Evolutionary conservation across 2,797 vertebrate genomes (phyloP).

Genomic region (Bucorvus abyssinicus): DNA sequence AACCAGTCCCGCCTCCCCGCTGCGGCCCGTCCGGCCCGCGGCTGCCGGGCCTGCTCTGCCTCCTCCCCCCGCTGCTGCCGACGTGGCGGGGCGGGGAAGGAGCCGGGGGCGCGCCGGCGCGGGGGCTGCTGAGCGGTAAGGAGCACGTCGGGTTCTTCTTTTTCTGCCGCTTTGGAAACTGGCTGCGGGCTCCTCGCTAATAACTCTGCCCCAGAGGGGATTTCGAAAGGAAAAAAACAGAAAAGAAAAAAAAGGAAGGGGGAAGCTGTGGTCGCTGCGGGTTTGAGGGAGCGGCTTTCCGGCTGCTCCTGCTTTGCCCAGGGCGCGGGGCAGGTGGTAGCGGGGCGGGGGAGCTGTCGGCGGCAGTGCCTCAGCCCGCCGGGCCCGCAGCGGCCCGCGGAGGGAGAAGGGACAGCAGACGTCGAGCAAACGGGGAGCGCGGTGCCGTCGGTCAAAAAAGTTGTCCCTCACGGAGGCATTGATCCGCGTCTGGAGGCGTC

Average conservation of each 20-base stretch:
- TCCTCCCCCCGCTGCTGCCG: conserved; percentile 64
- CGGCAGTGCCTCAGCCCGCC: not conserved
- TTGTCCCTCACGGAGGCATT: not conserved
- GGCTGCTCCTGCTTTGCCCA: not conserved
- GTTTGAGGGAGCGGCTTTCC: not conserved
- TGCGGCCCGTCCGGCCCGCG: not conserved
- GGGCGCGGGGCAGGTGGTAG: not conserved
- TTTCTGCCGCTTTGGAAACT: not conserved
- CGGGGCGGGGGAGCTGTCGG: not conserved
- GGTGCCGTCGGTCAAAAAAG: not conserved
- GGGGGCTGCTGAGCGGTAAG: conserved; percentile 72
- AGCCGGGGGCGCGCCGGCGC: not conserved
- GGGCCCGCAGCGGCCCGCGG: not conserved
- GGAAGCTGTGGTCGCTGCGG: not conserved
- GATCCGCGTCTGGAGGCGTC: not conserved
- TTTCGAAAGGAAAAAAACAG: not conserved
- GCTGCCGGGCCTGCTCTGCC: not conserved
- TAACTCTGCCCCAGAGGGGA: not conserved
- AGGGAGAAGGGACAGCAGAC: not conserved
- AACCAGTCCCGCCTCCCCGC: not conserved
- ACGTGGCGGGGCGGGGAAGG: conserved; percentile 75
- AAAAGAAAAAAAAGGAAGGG: not conserved
- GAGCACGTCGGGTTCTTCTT: not conserved
- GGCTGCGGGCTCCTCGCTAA: not conserved
- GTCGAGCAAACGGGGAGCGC: not conserved